Conservation (phyloP, 2,113 vertebrate species). For the Myxocyprinus asiaticus region DNA sequence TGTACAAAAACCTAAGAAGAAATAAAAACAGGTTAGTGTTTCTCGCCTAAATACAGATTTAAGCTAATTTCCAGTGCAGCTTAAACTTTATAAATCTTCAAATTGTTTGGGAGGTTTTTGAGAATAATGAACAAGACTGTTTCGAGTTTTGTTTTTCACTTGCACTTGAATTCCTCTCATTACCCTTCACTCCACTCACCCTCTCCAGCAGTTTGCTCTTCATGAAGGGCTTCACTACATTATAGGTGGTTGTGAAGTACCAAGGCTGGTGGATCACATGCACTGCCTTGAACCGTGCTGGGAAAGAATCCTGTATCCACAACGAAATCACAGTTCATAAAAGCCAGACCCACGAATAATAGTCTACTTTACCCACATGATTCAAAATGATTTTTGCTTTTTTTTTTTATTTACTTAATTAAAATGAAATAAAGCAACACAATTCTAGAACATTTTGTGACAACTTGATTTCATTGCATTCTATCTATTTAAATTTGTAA, state of each 20-base stretch:
- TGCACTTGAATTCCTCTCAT: not conserved
- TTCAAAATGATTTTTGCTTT: no score
- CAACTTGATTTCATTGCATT: no score
- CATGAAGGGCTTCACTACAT: constrained; percentile 93
- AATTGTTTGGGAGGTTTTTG: no score
- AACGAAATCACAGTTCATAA: not conserved
- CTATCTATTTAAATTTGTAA: no score
- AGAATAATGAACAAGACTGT: no score
- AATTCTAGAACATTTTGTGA: no score
- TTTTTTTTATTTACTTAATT: no score
- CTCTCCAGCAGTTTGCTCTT: constrained; percentile 95
- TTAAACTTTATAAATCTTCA: no score
- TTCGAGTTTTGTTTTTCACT: no score
- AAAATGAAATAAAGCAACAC: no score
- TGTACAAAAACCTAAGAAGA: constrained; percentile 87
- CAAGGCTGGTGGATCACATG: constrained; percentile 97
- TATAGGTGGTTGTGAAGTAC: constrained; percentile 99
- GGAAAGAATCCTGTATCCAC: constrained; percentile 89
- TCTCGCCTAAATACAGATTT: not conserved
- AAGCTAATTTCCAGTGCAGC: no score
- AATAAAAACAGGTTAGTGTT: not conserved
- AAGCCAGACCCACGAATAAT: not conserved
- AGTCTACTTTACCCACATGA: no score
- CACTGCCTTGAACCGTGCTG: constrained; percentile 94
- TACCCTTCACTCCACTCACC: constrained; percentile 70